phyloP scores from a whole-genome alignment of 2,113 vertebrate genomes.

The Rhinopomastus cyanomelas region DNA sequence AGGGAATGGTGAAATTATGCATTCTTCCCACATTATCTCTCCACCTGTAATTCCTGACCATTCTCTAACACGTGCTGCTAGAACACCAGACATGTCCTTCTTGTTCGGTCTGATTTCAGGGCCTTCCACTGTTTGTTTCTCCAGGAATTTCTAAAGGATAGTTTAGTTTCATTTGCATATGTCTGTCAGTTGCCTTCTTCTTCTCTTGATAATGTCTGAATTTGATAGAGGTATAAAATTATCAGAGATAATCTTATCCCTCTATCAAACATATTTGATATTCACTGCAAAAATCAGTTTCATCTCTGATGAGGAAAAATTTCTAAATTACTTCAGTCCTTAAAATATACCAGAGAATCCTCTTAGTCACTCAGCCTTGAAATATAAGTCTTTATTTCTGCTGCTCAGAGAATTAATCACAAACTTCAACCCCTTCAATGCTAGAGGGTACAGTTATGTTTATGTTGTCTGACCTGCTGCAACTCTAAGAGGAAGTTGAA shows the following conservation, averaged over 20 bases:
- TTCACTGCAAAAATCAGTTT: neutral
- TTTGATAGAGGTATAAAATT: neutral
- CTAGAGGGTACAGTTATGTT: neutral
- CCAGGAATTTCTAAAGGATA: slow-evolving; percentile 1
- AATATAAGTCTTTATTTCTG: neutral
- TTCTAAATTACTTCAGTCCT: neutral
- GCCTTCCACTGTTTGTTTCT: slow-evolving; percentile 6
- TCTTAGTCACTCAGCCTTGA: neutral
- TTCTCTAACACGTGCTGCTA: neutral
- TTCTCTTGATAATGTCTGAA: neutral
- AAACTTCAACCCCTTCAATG: neutral
- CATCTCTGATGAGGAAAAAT: neutral
- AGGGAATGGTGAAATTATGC: neutral
- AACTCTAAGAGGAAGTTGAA: neutral
- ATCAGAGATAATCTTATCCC: neutral
- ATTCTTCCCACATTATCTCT: neutral
- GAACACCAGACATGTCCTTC: neutral
- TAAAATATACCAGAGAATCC: neutral
- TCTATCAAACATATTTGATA: neutral
- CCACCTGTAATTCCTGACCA: neutral
- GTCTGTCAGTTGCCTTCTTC: slow-evolving; percentile 21
- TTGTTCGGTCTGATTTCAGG: neutral
- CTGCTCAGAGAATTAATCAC: neutral
- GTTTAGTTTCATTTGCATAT: slow-evolving; percentile 37
- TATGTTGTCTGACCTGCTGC: neutral